Base-by-base conservation (phyloP, 2,888 invertebrate genomes). In the Ceratothoa steindachneri region DNA sequence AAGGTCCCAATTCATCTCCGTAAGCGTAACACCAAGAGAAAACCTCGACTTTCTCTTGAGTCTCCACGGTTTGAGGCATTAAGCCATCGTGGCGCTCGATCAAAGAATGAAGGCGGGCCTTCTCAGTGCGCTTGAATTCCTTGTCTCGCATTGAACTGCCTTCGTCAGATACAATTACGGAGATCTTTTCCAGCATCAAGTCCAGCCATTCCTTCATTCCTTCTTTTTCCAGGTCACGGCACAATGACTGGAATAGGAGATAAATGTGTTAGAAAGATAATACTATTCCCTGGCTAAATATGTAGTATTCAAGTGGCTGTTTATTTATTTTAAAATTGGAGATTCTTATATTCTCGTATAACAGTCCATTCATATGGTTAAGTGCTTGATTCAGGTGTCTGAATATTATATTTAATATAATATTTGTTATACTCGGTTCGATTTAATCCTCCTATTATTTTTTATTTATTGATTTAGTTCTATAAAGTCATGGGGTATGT, bases 131-230 rank as follows among this genome's bases (percentile, higher is more conserved):
- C 70, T 75, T 75, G 73, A 78, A 75, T 31, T 73, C 78, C 67
- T 75, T 75, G 75, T 78, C 78, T 53, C 75, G 73, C 15, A 74
- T 69, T 24, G 75, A 75, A 9, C 68, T 67, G n/a, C 60, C 70
- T 19, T 71, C 77, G 67, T 73, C 78, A 4, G 71, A 69, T 9
- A 75, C 78, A n/a, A 73, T 69, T 60, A 75, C 72, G 64, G 78
- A 71, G n/a, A 78, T 72, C 67, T 78, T 78, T 73, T 78, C 78
- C 31, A 78, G 78, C 78, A 78, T 78, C 72, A 78, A 30, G 74
- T 78, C 78, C 30, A 78, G 71, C 78, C 78, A 78, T 31, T 76
- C 78, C 72, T 78, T 78, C 78, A 78, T 78, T 30, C 75, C 73
- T 19, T 78, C 78, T 71, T 78, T 78, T 72, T 78, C 78, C 69